A percentile compares a stretch with the other conserved stretches of the same genome.
Evolutionary conservation across 2,797 vertebrate genomes (phyloP).

Genomic region (Gymnodraco acuticeps): DNA sequence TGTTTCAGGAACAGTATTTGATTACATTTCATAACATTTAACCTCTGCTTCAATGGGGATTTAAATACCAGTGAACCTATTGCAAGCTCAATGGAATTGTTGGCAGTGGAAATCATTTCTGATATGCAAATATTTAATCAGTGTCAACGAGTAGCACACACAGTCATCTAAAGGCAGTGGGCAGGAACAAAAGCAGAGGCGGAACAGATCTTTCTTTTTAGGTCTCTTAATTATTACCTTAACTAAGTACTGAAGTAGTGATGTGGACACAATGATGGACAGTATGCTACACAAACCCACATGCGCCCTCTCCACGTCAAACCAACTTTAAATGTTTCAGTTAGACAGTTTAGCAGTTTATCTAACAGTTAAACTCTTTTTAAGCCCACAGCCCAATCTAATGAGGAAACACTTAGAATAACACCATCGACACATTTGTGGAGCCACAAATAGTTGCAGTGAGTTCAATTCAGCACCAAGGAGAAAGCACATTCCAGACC

Average conservation of each 20-base stretch:
- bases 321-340: too few relatives aligned
- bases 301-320: too few relatives aligned
- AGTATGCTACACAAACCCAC: too few relatives aligned
- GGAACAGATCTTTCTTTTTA: not conserved
- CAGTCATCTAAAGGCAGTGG: not conserved
- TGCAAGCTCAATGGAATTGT: not conserved
- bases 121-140: constrained; percentile 16
- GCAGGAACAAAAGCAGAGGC: not conserved
- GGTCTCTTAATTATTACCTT: not conserved
- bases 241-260: too few relatives aligned
- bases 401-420: not conserved
- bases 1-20: not conserved
- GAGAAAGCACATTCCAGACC: not conserved
- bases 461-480: constrained; percentile 18
- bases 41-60: not conserved
- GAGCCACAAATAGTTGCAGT: not conserved
- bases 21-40: constrained; percentile 18
- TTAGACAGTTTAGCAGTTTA: not conserved
- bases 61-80: constrained; percentile 15
- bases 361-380: not conserved
- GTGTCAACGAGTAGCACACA: not conserved
- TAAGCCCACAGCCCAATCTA: not conserved
- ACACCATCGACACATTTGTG: not conserved
- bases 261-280: too few relatives aligned
- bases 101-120: not conserved